A percentile compares a stretch with the other conserved stretches of the same genome.
Conservation (phyloP, 2,797 vertebrate species). For the Sebastes flavidus region DNA sequence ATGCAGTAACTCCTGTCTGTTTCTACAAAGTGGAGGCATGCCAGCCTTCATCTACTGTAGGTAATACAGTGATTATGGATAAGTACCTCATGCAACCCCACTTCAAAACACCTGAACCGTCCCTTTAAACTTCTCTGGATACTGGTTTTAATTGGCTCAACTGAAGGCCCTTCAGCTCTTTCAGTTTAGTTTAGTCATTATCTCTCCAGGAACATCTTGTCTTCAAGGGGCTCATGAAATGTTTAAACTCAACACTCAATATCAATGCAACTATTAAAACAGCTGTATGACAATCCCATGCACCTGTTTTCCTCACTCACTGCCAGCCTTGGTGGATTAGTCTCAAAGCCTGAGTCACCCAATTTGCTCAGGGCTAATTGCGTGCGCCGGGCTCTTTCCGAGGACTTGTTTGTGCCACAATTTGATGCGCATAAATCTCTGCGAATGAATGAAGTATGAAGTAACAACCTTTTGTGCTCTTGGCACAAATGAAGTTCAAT, state of each 20-base stretch:
- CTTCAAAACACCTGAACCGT: no score
- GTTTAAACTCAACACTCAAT: not conserved
- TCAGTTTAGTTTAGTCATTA: not conserved
- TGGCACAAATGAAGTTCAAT: not conserved
- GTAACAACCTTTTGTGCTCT: not conserved
- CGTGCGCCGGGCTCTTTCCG: not conserved
- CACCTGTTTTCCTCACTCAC: slow-evolving; percentile 17
- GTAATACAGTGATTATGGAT: no score
- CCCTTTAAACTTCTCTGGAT: not conserved
- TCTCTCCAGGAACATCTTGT: not conserved
- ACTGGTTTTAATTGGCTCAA: not conserved
- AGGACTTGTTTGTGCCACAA: slow-evolving; percentile 5
- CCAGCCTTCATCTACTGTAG: no score
- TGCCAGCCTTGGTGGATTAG: slow-evolving; percentile 21
- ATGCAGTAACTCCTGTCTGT: no score
- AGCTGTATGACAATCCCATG: not conserved
- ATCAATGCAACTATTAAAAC: not conserved
- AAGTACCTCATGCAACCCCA: no score
- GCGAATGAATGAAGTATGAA: not conserved
- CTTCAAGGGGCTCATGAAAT: slow-evolving; percentile 1
- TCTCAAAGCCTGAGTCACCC: slow-evolving; percentile 13
- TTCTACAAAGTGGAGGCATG: no score
- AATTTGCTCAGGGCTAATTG: slow-evolving; percentile 13
- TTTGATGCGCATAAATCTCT: slow-evolving; percentile 2
- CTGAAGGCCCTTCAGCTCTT: not conserved